Conservation (phyloP, 2,797 vertebrate species). For the Chelon labrosus region DNA sequence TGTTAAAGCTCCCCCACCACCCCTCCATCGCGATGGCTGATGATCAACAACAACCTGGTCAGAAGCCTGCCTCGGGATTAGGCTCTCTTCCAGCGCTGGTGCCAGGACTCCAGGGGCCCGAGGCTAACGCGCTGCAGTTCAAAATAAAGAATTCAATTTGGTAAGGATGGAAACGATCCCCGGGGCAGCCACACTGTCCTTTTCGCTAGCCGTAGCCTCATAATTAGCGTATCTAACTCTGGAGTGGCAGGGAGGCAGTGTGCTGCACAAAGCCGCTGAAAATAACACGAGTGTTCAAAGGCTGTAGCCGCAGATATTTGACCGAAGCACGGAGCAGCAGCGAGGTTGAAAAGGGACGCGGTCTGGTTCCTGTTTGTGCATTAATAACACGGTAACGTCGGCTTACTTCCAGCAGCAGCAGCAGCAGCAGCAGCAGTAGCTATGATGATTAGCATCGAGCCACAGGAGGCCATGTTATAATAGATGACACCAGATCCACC, state of each 20-base stretch:
- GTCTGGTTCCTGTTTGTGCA: slow-evolving; percentile 1
- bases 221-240: slow-evolving; percentile 76
- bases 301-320: not conserved
- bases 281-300: slow-evolving; percentile 44
- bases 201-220: slow-evolving; percentile 70
- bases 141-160: slow-evolving; percentile 98
- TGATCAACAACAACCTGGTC: slow-evolving; percentile 92
- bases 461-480: slow-evolving; percentile 77
- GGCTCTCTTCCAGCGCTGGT: slow-evolving; percentile 91
- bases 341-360: not conserved
- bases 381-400: slow-evolving; percentile 15
- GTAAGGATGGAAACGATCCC: slow-evolving; percentile 84
- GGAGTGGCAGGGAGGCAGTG: slow-evolving; percentile 60
- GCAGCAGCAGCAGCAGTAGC: slow-evolving; percentile 9
- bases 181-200: slow-evolving; percentile 54
- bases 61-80: slow-evolving; percentile 85
- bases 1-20: slow-evolving; percentile 85
- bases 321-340: not conserved
- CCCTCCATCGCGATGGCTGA: slow-evolving; percentile 90
- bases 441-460: slow-evolving; percentile 63
- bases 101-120: slow-evolving; percentile 92
- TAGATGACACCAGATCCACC: slow-evolving; percentile 61
- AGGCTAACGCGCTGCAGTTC: slow-evolving; percentile 95
- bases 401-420: slow-evolving; percentile 22
- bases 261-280: slow-evolving; percentile 73